These are phyloP conservation scores for Prionace glauca DNA, from an alignment of 2,797 vertebrate species.

Conservation along the genomic window DNA sequence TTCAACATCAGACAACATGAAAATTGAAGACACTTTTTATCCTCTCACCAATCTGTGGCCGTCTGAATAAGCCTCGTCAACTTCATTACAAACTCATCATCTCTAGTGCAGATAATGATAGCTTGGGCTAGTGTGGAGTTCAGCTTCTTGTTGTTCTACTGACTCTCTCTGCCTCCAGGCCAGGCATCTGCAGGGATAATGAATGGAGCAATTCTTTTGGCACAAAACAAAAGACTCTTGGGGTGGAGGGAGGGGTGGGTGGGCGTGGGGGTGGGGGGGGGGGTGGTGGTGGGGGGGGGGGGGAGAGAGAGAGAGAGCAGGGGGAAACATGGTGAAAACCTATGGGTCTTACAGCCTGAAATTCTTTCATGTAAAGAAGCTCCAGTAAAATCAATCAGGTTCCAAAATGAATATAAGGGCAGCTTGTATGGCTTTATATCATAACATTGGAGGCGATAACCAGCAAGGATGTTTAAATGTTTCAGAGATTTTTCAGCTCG, in stretches of 20 bases:
- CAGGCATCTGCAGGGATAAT: slow-evolving; percentile 77
- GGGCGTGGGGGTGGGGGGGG: too few relatives aligned
- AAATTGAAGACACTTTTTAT: slow-evolving; percentile 80
- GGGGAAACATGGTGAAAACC: slow-evolving; percentile 22
- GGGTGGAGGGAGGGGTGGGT: slow-evolving; percentile 45
- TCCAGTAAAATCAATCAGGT: slow-evolving; percentile 61
- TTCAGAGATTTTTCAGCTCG: not conserved
- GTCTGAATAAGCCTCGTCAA: slow-evolving; percentile 78
- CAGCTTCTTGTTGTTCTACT: slow-evolving; percentile 74
- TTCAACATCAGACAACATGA: slow-evolving; percentile 73
- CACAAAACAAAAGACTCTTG: slow-evolving; percentile 75
- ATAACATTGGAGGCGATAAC: not conserved
- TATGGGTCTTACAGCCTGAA: slow-evolving; percentile 65
- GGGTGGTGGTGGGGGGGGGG: too few relatives aligned
- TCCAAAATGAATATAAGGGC: not conserved
- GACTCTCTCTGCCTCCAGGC: slow-evolving; percentile 73
- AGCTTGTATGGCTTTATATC: not conserved
- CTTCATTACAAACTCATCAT: slow-evolving; percentile 78
- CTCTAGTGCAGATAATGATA: slow-evolving; percentile 79
- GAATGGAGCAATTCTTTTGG: slow-evolving; percentile 77
- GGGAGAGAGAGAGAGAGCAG: too few relatives aligned
- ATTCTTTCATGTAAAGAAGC: slow-evolving; percentile 72
- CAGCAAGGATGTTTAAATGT: slow-evolving; percentile 18
- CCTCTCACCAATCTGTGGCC: slow-evolving; percentile 70
- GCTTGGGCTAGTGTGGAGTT: slow-evolving; percentile 67